Evolutionary conservation across 2,888 invertebrate genomes (phyloP).

Genomic region (Saturnia japonica): DNA sequence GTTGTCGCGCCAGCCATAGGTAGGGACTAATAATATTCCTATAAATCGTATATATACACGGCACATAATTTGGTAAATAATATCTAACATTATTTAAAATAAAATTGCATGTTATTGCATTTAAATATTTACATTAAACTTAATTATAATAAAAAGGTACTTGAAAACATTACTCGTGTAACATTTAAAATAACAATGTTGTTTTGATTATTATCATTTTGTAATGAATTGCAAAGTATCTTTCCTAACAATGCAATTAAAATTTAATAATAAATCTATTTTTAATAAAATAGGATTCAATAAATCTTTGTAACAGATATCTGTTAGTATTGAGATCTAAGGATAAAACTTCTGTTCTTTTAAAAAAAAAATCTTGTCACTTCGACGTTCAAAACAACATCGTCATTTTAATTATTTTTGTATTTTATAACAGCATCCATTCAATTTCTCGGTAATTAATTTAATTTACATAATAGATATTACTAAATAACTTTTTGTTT

Average conservation of each 20-base stretch:
- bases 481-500: slow-evolving; percentile 45
- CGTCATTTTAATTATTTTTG: neutral
- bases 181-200: slow-evolving; percentile 32
- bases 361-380: neutral
- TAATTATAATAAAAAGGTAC: slow-evolving; percentile 66
- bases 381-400: slow-evolving; percentile 8
- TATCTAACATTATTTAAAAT: slow-evolving; percentile 50
- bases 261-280: slow-evolving; percentile 17
- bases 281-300: slow-evolving; percentile 22
- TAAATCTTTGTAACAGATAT: slow-evolving; percentile 24
- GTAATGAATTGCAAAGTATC: neutral
- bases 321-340: neutral
- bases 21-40: slow-evolving; percentile 53
- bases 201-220: slow-evolving; percentile 27
- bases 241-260: slow-evolving; percentile 25
- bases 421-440: neutral
- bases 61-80: slow-evolving; percentile 69
- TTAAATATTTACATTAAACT: slow-evolving; percentile 70
- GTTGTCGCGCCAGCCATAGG: slow-evolving; percentile 40
- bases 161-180: slow-evolving; percentile 44
- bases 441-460: neutral
- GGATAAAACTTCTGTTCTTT: neutral
- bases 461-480: slow-evolving; percentile 13
- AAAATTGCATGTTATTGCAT: slow-evolving; percentile 63
- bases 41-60: slow-evolving; percentile 74